Percentiles rank a stretch among this genome's conserved stretches.
Evolutionary conservation across 2,113 vertebrate genomes (phyloP).

Genomic region (Poicephalus meyeri): DNA sequence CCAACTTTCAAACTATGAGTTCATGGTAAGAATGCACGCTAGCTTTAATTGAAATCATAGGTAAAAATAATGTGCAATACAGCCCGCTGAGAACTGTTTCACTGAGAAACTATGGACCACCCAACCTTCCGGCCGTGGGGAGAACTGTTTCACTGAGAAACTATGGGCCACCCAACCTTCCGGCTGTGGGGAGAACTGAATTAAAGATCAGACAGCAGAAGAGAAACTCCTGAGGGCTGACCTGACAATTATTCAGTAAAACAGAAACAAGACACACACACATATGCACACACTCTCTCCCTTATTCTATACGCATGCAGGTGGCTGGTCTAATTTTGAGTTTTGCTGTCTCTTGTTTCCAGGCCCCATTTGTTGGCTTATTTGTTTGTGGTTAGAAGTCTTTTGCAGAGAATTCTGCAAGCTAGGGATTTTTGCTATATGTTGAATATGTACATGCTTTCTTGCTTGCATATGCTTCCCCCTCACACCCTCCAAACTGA

Average conservation of each 20-base stretch:
- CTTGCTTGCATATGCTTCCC: not conserved
- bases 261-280: not conserved
- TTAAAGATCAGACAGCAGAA: not conserved
- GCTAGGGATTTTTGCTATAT: not conserved
- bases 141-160: not conserved
- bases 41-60: not conserved
- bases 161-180: not conserved
- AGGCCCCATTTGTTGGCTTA: not conserved
- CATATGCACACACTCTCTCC: not conserved
- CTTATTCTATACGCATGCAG: not conserved
- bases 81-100: not conserved
- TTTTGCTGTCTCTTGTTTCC: not conserved
- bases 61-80: not conserved
- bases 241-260: not conserved
- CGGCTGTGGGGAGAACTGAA: not conserved
- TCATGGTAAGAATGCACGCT: not conserved
- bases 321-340: not conserved
- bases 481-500: not conserved
- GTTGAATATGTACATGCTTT: accelerated
- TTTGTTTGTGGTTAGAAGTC: not conserved
- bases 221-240: not conserved
- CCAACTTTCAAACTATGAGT: not conserved
- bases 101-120: not conserved
- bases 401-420: not conserved
- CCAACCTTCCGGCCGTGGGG: not conserved